A percentile compares a stretch with the other conserved stretches of the same genome.
These are phyloP conservation scores for Sisyra terminalis DNA, from an alignment of 2,888 invertebrate species.

Conservation along the genomic window DNA sequence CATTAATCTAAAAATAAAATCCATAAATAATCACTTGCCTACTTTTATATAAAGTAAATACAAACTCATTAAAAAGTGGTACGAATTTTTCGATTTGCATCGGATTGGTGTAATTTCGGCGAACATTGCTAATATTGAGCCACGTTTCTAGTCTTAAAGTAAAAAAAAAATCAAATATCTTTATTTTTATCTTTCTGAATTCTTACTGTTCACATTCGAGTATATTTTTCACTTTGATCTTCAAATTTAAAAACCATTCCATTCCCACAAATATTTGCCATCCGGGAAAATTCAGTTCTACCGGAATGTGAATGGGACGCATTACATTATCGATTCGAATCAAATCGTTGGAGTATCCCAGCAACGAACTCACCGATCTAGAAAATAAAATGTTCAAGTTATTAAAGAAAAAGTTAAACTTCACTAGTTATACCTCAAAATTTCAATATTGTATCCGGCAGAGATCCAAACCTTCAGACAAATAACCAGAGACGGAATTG, in stretches of 20 bases:
- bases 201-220: conserved; percentile 38
- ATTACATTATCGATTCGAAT: conserved; percentile 23
- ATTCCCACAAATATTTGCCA: conserved; percentile 26
- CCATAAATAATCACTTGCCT: conserved; percentile 3
- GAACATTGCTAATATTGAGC: conserved; percentile 56
- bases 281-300: conserved; percentile 32
- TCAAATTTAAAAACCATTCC: conserved; percentile 34
- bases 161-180: conserved; percentile 2
- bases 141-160: conserved; percentile 42
- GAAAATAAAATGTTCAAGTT: conserved; percentile 9
- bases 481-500: conserved; percentile 41
- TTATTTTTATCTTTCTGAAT: too few species aligned
- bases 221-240: conserved; percentile 29
- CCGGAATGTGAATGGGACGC: conserved; percentile 27
- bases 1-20: conserved; percentile 9
- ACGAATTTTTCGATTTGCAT: conserved; percentile 43
- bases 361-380: conserved; percentile 22
- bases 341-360: conserved; percentile 27
- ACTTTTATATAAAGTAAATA: conserved; percentile 12
- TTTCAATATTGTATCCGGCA: conserved; percentile 28
- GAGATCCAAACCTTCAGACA: conserved; percentile 39
- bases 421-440: conserved; percentile 20
- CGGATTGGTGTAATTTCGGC: conserved; percentile 43
- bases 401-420: background rate
- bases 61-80: conserved; percentile 40